Conservation (phyloP, 2,113 vertebrate species). For the Phylloscopus trochilus region DNA sequence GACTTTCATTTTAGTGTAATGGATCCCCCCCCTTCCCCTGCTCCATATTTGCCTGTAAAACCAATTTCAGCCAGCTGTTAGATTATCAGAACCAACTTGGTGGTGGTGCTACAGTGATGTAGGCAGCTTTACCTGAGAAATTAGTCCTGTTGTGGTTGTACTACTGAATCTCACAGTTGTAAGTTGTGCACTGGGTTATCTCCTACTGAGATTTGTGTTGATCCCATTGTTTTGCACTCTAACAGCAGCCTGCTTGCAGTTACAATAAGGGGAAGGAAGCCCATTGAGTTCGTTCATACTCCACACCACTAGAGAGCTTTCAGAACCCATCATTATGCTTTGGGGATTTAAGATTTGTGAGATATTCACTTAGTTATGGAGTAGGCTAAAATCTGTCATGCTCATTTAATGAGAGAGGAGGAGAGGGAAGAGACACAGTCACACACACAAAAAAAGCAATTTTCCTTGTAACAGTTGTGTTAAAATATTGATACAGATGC, state of each 20-base stretch:
- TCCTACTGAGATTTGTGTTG: not conserved
- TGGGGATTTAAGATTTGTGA: conserved; percentile 61
- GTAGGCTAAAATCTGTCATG: conserved; percentile 54
- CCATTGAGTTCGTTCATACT: not conserved
- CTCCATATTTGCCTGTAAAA: not conserved
- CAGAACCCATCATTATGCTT: conserved; percentile 43
- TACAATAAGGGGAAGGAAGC: not conserved
- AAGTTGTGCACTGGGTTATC: not conserved
- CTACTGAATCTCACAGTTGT: not conserved
- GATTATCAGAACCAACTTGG: not conserved
- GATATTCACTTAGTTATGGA: conserved; percentile 63
- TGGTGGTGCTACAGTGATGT: not conserved
- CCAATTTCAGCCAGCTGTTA: not conserved
- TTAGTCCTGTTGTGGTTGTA: not conserved
- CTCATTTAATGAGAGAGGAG: conserved; percentile 63
- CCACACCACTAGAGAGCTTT: conserved; percentile 35
- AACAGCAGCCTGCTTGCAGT: not conserved
- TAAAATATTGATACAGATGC: conserved; percentile 71
- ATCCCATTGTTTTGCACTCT: not conserved
- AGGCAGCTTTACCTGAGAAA: not conserved
- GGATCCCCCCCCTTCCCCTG: not conserved
- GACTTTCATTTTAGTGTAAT: not conserved
- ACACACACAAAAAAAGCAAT: conserved; percentile 40
- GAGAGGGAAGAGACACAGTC: conserved; percentile 14
- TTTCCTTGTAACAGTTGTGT: conserved; percentile 63